Evolutionary conservation across 1,140 invertebrate genomes (phyloP), one percentile per base, ranked within the genome.

Genomic region (Portunus trituberculatus): DNA sequence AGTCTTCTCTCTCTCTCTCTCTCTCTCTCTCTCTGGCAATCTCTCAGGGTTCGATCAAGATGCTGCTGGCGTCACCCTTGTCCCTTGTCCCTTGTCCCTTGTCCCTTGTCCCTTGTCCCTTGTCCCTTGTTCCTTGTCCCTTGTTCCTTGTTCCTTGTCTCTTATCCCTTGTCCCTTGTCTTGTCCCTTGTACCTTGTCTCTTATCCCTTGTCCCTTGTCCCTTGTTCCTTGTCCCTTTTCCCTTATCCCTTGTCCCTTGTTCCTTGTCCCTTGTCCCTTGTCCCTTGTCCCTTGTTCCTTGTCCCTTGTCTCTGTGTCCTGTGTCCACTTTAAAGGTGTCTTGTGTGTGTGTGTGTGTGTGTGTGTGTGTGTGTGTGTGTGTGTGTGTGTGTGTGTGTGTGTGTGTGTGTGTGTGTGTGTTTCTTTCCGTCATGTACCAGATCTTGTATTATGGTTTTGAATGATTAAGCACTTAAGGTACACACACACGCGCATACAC

Each of bases 1-100:
- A n/a, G n/a, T n/a, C n/a, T n/a, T 32, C 86, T 28, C 31, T 88
- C 86, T 32, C 86, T 28, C 25, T 88, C 86, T 88, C 86, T 88
- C 86, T 89, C 87, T 29, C 10, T 89, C 87, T 29, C 87, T 89
- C 39, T 39, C 16, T 89, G 52, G 52, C 16, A 59, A 59, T 59
- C 52, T 59, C 16, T 59, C 52, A 59, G 52, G 16, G 52, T 59
- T 59, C 52, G 52, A 59, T 10, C 16, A 59, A 59, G 52, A 59
- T 59, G 52, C 52, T 10, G 67, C n/a, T n/a, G n/a, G 67, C 20
- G 67, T 25, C 67, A 76, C 67, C 6, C 67, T 12, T n/a, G 67
- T n/a, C 6, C 8, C 10, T 59, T 16, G 52, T 59, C 52, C 6
- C 39, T 0, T 12, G 52, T 59, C 52, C 20, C 12, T 2, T 20